Evolutionary conservation across 1,140 invertebrate genomes (phyloP).

Genomic region (Drosophila novamexicana): DNA sequence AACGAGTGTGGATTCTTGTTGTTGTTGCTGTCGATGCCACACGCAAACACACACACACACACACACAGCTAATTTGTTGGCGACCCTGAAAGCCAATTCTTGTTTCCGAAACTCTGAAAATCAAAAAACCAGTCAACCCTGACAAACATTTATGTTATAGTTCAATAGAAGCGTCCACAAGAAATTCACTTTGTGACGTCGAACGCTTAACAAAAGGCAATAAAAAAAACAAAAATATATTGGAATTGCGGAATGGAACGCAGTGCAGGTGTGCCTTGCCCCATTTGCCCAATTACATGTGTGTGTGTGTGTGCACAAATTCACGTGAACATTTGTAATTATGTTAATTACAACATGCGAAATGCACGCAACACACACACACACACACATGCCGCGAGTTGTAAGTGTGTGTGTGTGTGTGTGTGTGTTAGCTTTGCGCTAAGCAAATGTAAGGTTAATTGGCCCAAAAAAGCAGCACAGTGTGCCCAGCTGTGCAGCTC

Average conservation of each 20-base stretch:
- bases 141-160: slow-evolving; percentile 32
- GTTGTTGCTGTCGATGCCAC: slow-evolving; percentile 11
- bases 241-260: slow-evolving; percentile 2
- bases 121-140: slow-evolving; percentile 25
- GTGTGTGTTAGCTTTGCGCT: background rate
- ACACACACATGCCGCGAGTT: slow-evolving; percentile 9
- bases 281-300: background rate
- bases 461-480: slow-evolving; percentile 36
- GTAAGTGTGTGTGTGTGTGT: background rate
- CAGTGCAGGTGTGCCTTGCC: slow-evolving; percentile 11
- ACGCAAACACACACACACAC: background rate
- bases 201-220: background rate
- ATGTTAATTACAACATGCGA: slow-evolving; percentile 51
- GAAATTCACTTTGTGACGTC: slow-evolving; percentile 10
- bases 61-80: slow-evolving; percentile 23
- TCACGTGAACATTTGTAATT: slow-evolving; percentile 48
- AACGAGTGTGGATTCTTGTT: background rate
- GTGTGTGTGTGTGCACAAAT: slow-evolving; percentile 24
- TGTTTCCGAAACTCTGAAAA: slow-evolving; percentile 32
- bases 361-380: slow-evolving; percentile 41
- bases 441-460: slow-evolving; percentile 28
- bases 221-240: background rate
- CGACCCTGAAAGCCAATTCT: slow-evolving; percentile 53
- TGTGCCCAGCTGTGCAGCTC: background rate
- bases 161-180: slow-evolving; percentile 18